phyloP scores from a whole-genome alignment of 2,888 invertebrate genomes.

The Helicoverpa assulta region DNA sequence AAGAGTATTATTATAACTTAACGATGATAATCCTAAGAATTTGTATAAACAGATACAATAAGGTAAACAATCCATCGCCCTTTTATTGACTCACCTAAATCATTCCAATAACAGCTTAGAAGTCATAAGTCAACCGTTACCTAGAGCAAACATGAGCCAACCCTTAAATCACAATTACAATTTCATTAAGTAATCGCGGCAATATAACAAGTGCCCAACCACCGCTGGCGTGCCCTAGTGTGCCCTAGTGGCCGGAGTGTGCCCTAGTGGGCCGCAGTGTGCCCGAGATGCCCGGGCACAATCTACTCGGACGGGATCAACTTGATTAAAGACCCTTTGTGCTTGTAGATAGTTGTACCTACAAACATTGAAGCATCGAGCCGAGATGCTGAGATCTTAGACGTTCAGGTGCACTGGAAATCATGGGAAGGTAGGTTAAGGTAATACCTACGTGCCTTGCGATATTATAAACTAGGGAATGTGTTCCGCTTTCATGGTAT shows the following conservation, averaged over 20 bases:
- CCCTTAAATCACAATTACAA: constrained; percentile 63
- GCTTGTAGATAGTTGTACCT: constrained; percentile 44
- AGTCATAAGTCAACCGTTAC: constrained; percentile 21
- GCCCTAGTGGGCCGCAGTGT: too few species aligned
- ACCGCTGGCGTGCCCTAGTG: constrained; percentile 13
- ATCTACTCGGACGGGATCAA: constrained; percentile 61
- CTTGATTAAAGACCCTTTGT: constrained; percentile 65
- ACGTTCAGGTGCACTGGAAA: constrained; percentile 5
- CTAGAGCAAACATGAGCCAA: constrained; percentile 14
- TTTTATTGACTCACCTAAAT: constrained; percentile 1
- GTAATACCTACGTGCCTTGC: not conserved
- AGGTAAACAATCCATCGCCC: not conserved
- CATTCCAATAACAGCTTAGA: not conserved
- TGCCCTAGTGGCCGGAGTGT: not conserved
- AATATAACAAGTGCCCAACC: constrained; percentile 15
- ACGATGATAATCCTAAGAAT: not conserved
- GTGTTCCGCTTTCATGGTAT: too few species aligned
- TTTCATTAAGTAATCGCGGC: constrained; percentile 63
- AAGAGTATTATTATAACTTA: too few species aligned
- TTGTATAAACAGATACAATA: not conserved
- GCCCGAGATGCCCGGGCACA: constrained; percentile 35
- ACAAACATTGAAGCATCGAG: constrained; percentile 46
- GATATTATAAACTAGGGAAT: too few species aligned
- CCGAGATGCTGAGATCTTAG: constrained; percentile 6
- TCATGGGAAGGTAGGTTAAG: not conserved